These are phyloP conservation scores for Ptilorrhoa leucosticta DNA, from an alignment of 2,113 vertebrate genomes.

Conservation along the genomic window DNA sequence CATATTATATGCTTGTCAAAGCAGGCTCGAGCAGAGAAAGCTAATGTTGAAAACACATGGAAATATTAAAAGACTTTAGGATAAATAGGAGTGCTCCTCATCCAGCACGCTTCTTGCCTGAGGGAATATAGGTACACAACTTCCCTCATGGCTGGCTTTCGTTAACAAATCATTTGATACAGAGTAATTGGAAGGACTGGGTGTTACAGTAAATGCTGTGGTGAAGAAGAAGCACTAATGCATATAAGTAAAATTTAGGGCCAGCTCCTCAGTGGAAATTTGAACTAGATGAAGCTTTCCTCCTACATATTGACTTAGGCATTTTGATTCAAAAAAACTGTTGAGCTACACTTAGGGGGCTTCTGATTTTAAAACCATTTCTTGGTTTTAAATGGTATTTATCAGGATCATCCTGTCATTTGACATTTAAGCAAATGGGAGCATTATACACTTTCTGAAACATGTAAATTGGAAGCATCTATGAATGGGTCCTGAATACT, in stretches of 20 bases:
- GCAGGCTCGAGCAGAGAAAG: background rate
- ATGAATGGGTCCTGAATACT: background rate
- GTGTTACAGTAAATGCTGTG: background rate
- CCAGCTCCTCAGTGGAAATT: background rate
- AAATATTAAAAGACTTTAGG: background rate
- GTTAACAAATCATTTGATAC: background rate
- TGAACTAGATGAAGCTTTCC: background rate
- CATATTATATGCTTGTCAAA: conserved; percentile 6
- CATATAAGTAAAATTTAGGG: background rate
- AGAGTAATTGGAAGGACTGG: background rate
- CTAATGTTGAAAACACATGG: background rate
- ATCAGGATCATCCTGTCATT: background rate
- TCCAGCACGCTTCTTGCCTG: background rate
- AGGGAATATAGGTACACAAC: background rate
- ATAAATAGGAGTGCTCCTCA: background rate
- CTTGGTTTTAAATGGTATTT: conserved; percentile 17
- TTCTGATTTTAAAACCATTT: background rate
- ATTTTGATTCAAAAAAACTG: background rate
- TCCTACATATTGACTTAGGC: background rate
- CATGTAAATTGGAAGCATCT: background rate
- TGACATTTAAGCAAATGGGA: conserved; percentile 47
- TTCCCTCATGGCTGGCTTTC: background rate
- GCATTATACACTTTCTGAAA: background rate
- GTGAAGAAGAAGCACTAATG: background rate
- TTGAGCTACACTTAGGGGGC: background rate